phyloP scores from a whole-genome alignment of 2,888 invertebrate genomes.

The Flexamia atlantica region DNA sequence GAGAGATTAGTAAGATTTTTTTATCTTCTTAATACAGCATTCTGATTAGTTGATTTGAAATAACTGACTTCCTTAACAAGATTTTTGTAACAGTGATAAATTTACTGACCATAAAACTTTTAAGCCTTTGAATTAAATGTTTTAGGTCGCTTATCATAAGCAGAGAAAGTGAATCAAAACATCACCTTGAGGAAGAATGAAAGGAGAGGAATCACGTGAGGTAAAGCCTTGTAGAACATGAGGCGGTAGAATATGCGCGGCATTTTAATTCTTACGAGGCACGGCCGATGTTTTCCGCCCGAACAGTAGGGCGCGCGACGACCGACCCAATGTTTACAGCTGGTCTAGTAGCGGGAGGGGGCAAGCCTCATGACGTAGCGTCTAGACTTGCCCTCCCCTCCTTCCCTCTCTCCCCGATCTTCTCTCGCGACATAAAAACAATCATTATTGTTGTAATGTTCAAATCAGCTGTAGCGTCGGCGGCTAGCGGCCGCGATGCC shows the following conservation, averaged over 20 bases:
- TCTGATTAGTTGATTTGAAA: too few relatives aligned
- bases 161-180: not conserved
- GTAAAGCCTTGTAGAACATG: constrained; percentile 19
- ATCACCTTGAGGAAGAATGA: constrained; percentile 9
- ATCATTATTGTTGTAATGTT: constrained; percentile 57
- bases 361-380: constrained; percentile 52
- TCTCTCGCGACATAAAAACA: constrained; percentile 48
- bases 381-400: constrained; percentile 53
- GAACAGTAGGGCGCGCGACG: constrained; percentile 13
- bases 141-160: too few relatives aligned
- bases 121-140: too few relatives aligned
- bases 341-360: constrained; percentile 34
- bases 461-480: constrained; percentile 46
- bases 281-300: constrained; percentile 26
- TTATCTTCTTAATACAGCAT: too few relatives aligned
- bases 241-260: constrained; percentile 24
- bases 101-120: too few relatives aligned
- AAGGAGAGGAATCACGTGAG: constrained; percentile 7
- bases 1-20: too few relatives aligned
- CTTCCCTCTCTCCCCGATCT: not conserved
- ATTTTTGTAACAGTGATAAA: too few relatives aligned
- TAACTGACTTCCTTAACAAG: too few relatives aligned
- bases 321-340: constrained; percentile 32
- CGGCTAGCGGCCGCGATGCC: constrained; percentile 6
- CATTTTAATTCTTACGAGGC: constrained; percentile 27